Percentiles rank a stretch among this genome's conserved stretches.
phyloP scores from a whole-genome alignment of 2,888 invertebrate species.

The Drosophila trichaetosa region DNA sequence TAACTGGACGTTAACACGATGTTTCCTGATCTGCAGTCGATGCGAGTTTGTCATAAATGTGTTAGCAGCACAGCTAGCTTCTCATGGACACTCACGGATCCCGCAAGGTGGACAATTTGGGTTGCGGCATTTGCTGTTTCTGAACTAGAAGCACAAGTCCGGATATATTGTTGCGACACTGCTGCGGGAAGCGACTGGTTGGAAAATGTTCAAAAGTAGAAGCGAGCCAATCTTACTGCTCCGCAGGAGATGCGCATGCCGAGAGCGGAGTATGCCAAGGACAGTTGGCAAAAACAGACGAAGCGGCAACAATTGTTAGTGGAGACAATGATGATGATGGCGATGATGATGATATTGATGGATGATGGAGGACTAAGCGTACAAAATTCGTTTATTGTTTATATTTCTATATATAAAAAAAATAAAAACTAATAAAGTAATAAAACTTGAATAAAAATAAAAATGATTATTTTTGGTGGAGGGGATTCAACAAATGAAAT shows the following conservation, averaged over 20 bases:
- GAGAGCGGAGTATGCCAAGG: slow-evolving; percentile 78
- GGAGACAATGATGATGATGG: neutral
- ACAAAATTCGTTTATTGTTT: neutral
- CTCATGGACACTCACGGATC: slow-evolving; percentile 84
- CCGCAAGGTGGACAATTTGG: slow-evolving; percentile 83
- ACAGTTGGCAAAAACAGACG: neutral
- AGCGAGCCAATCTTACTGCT: slow-evolving; percentile 78
- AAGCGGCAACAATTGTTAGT: slow-evolving; percentile 19
- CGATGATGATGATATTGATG: neutral
- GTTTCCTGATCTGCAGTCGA: slow-evolving; percentile 93
- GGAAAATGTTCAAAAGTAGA: slow-evolving; percentile 67
- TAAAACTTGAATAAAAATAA: neutral
- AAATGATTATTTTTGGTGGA: neutral
- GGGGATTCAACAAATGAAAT: neutral
- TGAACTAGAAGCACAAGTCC: slow-evolving; percentile 83
- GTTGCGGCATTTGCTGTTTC: slow-evolving; percentile 82
- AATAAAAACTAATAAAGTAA: neutral
- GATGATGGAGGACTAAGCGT: neutral
- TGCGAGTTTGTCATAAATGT: slow-evolving; percentile 89
- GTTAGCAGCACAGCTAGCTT: slow-evolving; percentile 86
- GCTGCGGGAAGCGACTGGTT: slow-evolving; percentile 81
- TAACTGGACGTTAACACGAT: slow-evolving; percentile 89
- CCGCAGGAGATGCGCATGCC: slow-evolving; percentile 83
- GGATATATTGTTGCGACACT: slow-evolving; percentile 81
- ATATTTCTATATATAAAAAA: neutral